Percentiles rank a stretch among this genome's conserved stretches.
These are phyloP conservation scores for Catharus minimus DNA, from an alignment of 2,113 vertebrate genomes.

Conservation along the genomic window DNA sequence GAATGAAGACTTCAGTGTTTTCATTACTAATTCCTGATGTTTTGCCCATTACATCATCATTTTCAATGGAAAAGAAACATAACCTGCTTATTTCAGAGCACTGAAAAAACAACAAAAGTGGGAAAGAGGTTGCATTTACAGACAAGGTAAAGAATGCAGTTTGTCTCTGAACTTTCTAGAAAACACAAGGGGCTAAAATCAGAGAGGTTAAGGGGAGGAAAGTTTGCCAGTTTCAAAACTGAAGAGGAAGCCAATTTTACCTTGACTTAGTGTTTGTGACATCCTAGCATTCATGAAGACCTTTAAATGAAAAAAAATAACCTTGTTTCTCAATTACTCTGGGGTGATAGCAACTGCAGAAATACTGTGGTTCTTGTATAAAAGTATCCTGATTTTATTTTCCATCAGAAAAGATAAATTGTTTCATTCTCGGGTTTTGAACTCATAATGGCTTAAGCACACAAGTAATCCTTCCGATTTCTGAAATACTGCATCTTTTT, in stretches of 20 bases:
- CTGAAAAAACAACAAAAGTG: background rate
- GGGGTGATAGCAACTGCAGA: background rate
- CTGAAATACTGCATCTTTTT: background rate
- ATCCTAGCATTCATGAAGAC: background rate
- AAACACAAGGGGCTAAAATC: background rate
- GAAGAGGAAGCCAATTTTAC: background rate
- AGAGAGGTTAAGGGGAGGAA: background rate
- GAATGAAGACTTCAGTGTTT: slow-evolving; percentile 15
- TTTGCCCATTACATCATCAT: slow-evolving; percentile 4
- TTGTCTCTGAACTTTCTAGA: background rate
- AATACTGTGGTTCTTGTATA: background rate
- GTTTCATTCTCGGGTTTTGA: background rate
- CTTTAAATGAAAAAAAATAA: background rate
- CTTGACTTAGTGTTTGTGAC: background rate
- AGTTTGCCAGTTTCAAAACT: background rate
- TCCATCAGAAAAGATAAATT: background rate
- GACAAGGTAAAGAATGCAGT: background rate
- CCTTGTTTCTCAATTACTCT: background rate
- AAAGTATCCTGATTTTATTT: background rate
- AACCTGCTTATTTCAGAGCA: background rate
- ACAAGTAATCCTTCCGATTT: background rate
- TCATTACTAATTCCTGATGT: slow-evolving; percentile 11
- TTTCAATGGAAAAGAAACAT: background rate
- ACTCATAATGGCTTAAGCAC: background rate
- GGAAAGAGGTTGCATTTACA: background rate